Percentiles rank a stretch among this genome's conserved stretches.
These are phyloP conservation scores for Gulo gulo DNA, from an alignment of 2,113 vertebrate species.

Conservation along the genomic window DNA sequence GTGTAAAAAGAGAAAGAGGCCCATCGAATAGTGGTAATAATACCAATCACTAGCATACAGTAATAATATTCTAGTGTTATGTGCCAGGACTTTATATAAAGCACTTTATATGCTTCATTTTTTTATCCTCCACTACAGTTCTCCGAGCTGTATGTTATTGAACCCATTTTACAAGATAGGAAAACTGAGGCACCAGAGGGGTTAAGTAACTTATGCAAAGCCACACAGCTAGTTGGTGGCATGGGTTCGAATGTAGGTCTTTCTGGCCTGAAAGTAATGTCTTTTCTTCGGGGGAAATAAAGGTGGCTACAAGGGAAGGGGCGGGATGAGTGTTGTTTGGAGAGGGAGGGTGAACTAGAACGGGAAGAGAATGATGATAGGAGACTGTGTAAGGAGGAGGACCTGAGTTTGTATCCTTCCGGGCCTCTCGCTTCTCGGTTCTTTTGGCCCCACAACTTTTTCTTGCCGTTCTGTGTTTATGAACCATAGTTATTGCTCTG, in stretches of 20 bases:
- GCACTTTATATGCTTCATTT: background rate
- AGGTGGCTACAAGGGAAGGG: background rate
- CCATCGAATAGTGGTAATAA: background rate
- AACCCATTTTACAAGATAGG: conserved; percentile 35
- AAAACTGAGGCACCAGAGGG: background rate
- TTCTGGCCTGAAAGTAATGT: too few relatives aligned
- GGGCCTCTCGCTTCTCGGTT: background rate
- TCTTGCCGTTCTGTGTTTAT: background rate
- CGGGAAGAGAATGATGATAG: background rate
- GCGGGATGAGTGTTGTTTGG: background rate
- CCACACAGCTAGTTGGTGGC: background rate
- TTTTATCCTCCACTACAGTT: accelerated
- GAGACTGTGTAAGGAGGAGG: background rate
- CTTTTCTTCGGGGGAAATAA: background rate
- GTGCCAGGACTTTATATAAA: background rate
- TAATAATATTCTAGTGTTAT: background rate
- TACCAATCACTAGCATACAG: background rate
- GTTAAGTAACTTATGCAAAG: background rate
- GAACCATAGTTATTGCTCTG: background rate
- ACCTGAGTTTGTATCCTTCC: background rate
- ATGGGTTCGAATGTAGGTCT: background rate
- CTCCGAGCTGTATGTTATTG: background rate
- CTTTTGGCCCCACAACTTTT: background rate
- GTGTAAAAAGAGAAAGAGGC: background rate
- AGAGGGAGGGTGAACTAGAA: background rate